Percentiles rank a stretch among this genome's conserved stretches.
These are phyloP conservation scores for Psylliodes chrysocephalus DNA, from an alignment of 2,888 invertebrate genomes.

Conservation along the genomic window DNA sequence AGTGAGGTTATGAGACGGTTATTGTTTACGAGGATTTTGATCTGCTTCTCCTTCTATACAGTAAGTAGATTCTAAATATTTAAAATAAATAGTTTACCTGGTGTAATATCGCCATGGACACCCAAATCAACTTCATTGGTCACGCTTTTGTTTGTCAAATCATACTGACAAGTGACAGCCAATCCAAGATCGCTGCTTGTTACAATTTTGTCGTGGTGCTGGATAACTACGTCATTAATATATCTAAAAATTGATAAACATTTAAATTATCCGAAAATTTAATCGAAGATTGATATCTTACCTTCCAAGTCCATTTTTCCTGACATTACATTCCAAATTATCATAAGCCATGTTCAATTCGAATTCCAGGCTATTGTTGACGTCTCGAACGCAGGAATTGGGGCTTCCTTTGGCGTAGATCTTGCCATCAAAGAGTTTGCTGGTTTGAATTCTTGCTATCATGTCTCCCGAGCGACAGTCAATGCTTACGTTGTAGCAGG, in stretches of 20 bases:
- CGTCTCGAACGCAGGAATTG: conserved; percentile 90
- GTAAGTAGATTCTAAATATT: too few relatives aligned
- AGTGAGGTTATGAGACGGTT: too few relatives aligned
- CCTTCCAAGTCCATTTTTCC: conserved; percentile 84
- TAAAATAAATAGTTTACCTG: too few relatives aligned
- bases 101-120: conserved; percentile 83
- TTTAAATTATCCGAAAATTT: not conserved
- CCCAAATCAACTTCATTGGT: conserved; percentile 91
- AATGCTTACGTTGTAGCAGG: conserved; percentile 94
- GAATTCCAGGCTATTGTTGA: conserved; percentile 88
- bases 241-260: conserved; percentile 60
- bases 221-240: conserved; percentile 92
- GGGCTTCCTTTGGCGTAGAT: conserved; percentile 95
- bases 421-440: conserved; percentile 92
- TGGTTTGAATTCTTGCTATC: conserved; percentile 92
- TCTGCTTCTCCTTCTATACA: too few relatives aligned
- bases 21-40: too few relatives aligned
- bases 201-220: conserved; percentile 95
- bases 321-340: conserved; percentile 92
- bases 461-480: conserved; percentile 93
- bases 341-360: conserved; percentile 92
- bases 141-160: conserved; percentile 92
- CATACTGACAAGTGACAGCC: conserved; percentile 94
- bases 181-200: conserved; percentile 93
- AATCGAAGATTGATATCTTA: too few relatives aligned